A percentile compares a stretch with the other conserved stretches of the same genome.
These are phyloP conservation scores for Phylloscopus whistleri DNA, from an alignment of 2,113 vertebrate species.

Conservation along the genomic window DNA sequence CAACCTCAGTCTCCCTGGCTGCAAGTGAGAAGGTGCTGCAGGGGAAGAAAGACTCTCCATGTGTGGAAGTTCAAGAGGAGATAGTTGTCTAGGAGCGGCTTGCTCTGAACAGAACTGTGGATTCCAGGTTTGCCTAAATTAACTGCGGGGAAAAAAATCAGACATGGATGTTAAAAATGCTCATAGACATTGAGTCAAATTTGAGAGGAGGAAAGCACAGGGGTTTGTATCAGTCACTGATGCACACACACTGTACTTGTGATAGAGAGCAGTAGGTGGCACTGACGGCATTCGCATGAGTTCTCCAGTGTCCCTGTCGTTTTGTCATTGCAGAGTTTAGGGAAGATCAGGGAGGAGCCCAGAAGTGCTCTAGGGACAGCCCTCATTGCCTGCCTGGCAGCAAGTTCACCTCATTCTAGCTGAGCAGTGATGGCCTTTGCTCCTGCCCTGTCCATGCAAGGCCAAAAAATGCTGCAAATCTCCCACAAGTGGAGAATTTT, in stretches of 20 bases:
- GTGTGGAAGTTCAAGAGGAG: background rate
- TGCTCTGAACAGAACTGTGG: background rate
- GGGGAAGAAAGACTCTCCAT: background rate
- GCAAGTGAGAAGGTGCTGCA: background rate
- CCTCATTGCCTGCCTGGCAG: background rate
- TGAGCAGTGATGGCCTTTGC: accelerated
- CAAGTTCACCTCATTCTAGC: background rate
- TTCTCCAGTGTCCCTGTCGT: background rate
- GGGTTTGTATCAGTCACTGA: background rate
- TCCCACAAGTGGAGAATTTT: background rate
- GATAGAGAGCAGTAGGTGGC: conserved; percentile 28
- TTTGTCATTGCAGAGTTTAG: background rate
- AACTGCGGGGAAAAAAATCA: background rate
- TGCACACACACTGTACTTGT: background rate
- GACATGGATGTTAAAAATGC: background rate
- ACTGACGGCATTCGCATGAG: background rate
- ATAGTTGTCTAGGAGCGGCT: background rate
- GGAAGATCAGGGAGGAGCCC: background rate
- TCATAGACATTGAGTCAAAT: background rate
- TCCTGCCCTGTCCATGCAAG: background rate
- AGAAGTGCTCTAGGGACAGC: background rate
- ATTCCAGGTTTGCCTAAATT: background rate
- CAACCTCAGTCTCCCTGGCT: background rate
- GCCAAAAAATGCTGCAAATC: background rate
- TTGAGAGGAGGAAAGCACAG: background rate